These are phyloP conservation scores for Scaptomyza montana DNA, from an alignment of 1,140 invertebrate species.

Conservation along the genomic window DNA sequence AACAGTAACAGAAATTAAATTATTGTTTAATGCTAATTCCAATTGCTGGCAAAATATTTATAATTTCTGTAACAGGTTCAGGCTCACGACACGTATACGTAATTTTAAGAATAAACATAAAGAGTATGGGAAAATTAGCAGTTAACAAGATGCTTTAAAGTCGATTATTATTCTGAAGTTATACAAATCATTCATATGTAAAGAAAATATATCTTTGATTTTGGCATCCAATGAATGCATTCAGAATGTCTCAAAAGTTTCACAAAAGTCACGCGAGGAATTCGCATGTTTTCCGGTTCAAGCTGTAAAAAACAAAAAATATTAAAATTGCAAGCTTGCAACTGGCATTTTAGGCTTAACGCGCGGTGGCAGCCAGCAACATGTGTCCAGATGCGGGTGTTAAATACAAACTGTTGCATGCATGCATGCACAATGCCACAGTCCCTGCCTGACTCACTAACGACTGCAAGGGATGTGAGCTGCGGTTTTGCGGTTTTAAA, in stretches of 20 bases:
- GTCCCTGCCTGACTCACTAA: constrained; percentile 48
- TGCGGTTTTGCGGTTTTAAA: constrained; percentile 48
- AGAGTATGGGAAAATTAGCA: not conserved
- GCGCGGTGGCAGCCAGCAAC: constrained; percentile 17
- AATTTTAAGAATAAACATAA: not conserved
- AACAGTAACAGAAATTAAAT: constrained; percentile 43
- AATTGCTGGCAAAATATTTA: constrained; percentile 13
- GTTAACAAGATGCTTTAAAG: not conserved
- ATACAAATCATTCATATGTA: no score
- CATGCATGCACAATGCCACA: not conserved
- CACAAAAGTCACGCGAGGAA: constrained; percentile 28
- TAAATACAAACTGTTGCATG: constrained; percentile 2
- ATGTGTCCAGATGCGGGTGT: constrained; percentile 46
- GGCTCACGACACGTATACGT: constrained; percentile 43
- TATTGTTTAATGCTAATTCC: constrained; percentile 65
- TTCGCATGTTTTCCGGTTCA: constrained; percentile 38
- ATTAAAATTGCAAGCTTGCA: constrained; percentile 21
- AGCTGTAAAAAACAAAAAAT: no score
- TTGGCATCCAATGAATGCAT: not conserved
- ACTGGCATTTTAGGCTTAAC: not conserved
- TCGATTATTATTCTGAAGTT: no score
- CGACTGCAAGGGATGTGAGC: constrained; percentile 7
- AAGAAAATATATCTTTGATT: not conserved
- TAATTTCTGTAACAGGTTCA: constrained; percentile 57
- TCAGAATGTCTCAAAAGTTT: not conserved